A percentile compares a stretch with the other conserved stretches of the same genome.
phyloP scores from a whole-genome alignment of 2,888 invertebrate genomes.

The Latrodectus elegans region DNA sequence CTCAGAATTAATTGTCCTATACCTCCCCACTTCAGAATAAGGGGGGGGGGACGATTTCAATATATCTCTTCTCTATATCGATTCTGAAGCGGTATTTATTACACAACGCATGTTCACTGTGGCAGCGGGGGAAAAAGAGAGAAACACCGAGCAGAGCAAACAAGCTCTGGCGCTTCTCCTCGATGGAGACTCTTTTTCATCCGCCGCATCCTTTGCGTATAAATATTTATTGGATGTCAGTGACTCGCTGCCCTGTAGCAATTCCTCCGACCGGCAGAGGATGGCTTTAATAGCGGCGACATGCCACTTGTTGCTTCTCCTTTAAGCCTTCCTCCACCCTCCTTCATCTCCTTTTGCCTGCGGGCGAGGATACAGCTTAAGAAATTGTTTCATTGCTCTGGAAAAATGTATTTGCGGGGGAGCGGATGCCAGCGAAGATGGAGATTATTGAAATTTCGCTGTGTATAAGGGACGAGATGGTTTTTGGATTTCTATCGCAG shows the following conservation, averaged over 20 bases:
- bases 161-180: not conserved
- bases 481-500: not conserved
- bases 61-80: not conserved
- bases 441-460: slow-evolving; percentile 16
- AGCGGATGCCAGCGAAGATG: not conserved
- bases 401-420: slow-evolving; percentile 15
- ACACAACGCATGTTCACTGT: not conserved
- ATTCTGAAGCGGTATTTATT: not conserved
- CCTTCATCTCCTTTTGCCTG: slow-evolving; percentile 12
- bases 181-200: slow-evolving; percentile 23
- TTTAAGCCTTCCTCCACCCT: not conserved
- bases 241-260: slow-evolving; percentile 58
- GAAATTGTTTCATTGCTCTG: slow-evolving; percentile 57
- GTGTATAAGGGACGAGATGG: not conserved
- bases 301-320: slow-evolving; percentile 43
- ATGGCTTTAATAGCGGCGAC: slow-evolving; percentile 49
- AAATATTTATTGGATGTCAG: slow-evolving; percentile 69
- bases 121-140: not conserved
- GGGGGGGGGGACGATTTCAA: not conserved
- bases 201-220: slow-evolving; percentile 48
- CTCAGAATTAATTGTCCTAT: not conserved
- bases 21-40: not conserved
- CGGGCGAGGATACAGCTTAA: slow-evolving; percentile 46
- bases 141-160: not conserved
- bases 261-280: slow-evolving; percentile 6